Conservation (phyloP, 1,140 invertebrate species). For the Aplysia californica region DNA sequence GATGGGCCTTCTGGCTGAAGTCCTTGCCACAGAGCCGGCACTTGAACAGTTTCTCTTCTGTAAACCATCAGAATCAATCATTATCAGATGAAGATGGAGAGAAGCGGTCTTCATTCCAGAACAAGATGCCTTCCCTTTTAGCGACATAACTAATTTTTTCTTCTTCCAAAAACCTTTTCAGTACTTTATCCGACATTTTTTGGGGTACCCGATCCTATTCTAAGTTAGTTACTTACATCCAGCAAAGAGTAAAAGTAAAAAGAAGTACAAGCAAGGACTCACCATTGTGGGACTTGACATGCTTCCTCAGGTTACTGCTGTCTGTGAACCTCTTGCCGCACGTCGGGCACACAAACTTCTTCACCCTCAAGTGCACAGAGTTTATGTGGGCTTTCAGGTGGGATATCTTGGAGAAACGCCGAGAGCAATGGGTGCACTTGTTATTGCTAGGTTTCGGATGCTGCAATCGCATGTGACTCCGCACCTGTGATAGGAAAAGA, state of each 20-base stretch:
- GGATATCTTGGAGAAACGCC: constrained; percentile 35
- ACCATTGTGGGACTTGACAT: constrained; percentile 48
- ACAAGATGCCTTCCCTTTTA: too few species aligned
- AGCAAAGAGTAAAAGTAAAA: neutral
- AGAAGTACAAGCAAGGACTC: constrained; percentile 8
- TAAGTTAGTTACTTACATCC: too few species aligned
- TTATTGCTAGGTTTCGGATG: constrained; percentile 21
- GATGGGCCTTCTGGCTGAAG: constrained; percentile 71
- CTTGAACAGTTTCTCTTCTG: constrained; percentile 65
- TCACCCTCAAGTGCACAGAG: constrained; percentile 40
- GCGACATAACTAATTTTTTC: too few species aligned
- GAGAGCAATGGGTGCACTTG: constrained; percentile 39
- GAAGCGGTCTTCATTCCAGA: too few species aligned
- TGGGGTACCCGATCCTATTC: too few species aligned
- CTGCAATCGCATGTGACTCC: constrained; percentile 19
- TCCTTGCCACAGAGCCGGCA: constrained; percentile 72
- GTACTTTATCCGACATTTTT: too few species aligned
- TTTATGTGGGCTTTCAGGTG: constrained; percentile 43
- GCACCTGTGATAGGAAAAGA: constrained; percentile 1
- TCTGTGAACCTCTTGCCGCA: constrained; percentile 51
- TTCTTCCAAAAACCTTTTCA: too few species aligned
- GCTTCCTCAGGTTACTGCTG: constrained; percentile 46
- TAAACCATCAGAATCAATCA: neutral
- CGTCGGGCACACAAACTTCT: constrained; percentile 42
- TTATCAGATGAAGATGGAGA: too few species aligned